phyloP scores from a whole-genome alignment of 2,797 vertebrate genomes.

The Propithecus perrieri region DNA sequence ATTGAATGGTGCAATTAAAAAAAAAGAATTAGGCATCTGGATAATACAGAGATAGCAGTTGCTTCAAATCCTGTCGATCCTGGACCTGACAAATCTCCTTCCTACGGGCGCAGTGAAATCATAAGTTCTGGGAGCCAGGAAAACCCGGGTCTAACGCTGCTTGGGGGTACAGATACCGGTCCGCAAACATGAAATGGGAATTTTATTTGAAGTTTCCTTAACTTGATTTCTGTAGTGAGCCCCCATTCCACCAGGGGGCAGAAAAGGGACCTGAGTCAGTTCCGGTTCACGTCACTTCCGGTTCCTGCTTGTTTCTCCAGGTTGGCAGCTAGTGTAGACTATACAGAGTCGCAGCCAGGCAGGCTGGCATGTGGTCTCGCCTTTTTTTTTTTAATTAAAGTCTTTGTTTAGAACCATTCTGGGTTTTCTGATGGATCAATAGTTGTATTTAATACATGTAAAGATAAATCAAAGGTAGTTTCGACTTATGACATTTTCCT shows the following conservation, averaged over 20 bases:
- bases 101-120: neutral
- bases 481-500: slow-evolving; percentile 62
- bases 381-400: slow-evolving; percentile 24
- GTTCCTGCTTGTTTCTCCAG: neutral
- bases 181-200: neutral
- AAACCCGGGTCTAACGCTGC: neutral
- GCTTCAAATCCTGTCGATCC: neutral
- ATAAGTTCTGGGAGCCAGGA: neutral
- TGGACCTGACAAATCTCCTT: neutral
- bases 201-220: too few relatives aligned
- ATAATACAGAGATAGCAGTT: neutral
- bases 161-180: neutral
- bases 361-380: neutral
- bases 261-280: neutral
- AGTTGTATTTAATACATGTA: slow-evolving; percentile 35
- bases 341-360: neutral
- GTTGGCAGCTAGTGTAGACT: neutral
- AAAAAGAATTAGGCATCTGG: neutral
- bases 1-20: neutral
- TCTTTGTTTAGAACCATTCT: slow-evolving; percentile 59
- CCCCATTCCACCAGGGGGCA: neutral
- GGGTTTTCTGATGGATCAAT: slow-evolving; percentile 36
- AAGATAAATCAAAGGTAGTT: slow-evolving; percentile 53
- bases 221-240: neutral
- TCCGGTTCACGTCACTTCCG: rapidly evolving